Percentiles rank a stretch among this genome's conserved stretches.
phyloP scores from a whole-genome alignment of 2,888 invertebrate species.

The Onthophagus sagittarius region DNA sequence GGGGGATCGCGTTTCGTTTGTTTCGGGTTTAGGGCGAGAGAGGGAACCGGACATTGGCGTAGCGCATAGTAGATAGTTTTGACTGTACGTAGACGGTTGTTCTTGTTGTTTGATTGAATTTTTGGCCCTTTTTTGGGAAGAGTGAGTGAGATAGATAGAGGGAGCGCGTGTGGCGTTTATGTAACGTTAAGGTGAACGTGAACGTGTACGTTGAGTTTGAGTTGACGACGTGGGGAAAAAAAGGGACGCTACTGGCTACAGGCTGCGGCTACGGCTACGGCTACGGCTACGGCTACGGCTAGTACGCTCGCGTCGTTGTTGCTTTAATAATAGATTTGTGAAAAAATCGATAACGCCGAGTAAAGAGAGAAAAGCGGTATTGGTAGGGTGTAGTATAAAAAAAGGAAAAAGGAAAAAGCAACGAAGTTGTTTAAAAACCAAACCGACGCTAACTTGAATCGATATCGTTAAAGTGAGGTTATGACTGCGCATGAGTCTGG shows the following conservation, averaged over 20 bases:
- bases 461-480: conserved; percentile 12
- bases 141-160: not conserved
- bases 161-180: not conserved
- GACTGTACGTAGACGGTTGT: not conserved
- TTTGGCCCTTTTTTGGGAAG: not conserved
- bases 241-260: not conserved
- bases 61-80: too few species aligned
- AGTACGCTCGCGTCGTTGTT: not conserved
- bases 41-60: too few species aligned
- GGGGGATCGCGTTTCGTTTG: not conserved
- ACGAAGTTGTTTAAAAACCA: conserved; percentile 8
- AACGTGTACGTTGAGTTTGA: too few species aligned
- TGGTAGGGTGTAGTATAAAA: not conserved
- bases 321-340: not conserved
- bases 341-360: not conserved
- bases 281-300: too few species aligned
- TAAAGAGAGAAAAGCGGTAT: not conserved
- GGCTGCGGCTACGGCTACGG: too few species aligned
- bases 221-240: not conserved
- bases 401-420: not conserved
- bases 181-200: too few species aligned
- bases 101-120: not conserved
- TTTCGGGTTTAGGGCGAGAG: too few species aligned
- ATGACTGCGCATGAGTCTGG: conserved; percentile 19
- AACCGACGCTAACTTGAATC: conserved; percentile 13